A percentile compares a stretch with the other conserved stretches of the same genome.
These are phyloP conservation scores for Tethya wilhelma DNA, from an alignment of 37 sponge, comb jelly and placozoan genomes.

Conservation along the genomic window DNA sequence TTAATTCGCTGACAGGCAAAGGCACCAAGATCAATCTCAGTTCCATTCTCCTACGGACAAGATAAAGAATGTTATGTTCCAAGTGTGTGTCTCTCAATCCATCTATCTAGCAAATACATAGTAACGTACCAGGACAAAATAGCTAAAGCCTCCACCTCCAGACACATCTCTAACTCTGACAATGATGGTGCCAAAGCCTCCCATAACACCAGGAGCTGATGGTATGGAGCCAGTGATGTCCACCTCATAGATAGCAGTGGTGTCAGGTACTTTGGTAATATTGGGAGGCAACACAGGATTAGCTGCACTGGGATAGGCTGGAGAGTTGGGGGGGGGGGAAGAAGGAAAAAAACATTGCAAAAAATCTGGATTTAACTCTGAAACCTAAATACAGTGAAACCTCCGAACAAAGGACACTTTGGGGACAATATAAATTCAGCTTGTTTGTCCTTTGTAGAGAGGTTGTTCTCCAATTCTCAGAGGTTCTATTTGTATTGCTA, in stretches of 20 bases:
- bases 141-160: neutral
- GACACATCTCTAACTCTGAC: neutral
- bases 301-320: neutral
- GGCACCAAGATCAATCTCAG: neutral
- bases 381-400: too few species aligned
- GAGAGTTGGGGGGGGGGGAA: neutral
- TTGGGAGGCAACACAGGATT: neutral
- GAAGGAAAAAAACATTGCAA: neutral
- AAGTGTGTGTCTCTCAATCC: neutral
- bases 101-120: neutral
- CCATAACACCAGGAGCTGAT: neutral
- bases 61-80: neutral
- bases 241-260: neutral
- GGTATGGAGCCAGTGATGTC: neutral
- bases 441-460: too few species aligned
- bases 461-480: too few species aligned
- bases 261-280: neutral
- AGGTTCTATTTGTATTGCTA: too few species aligned
- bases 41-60: neutral
- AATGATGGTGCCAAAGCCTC: neutral
- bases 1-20: neutral
- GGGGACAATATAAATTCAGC: too few species aligned
- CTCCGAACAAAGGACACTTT: too few species aligned
- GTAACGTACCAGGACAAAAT: neutral
- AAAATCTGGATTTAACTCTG: too few species aligned